Base-by-base conservation (phyloP, 2,113 vertebrate species). In the Lamprotornis superbus region DNA sequence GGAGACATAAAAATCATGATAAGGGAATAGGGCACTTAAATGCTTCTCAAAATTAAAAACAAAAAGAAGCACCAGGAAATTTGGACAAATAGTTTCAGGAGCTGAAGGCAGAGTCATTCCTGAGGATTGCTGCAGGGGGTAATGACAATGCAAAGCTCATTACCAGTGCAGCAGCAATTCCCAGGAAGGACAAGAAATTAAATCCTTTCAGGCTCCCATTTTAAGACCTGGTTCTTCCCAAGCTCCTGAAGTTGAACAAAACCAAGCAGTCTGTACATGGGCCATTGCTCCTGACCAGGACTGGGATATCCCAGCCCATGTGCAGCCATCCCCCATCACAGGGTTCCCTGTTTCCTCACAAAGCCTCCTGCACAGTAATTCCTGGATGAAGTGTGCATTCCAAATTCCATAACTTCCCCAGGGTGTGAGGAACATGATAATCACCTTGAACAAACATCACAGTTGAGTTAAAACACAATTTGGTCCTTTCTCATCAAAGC, bases 41-140 rank as follows among this genome's bases (percentile, higher is more conserved):
- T 91, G 65, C 37, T 71, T 55, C 83, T 90, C 84, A 80, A 84
- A 91, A 96, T 83, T 91, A 71, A 92, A 87, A 91, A 57, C 53
- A 56, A 88, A 19, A 53, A 31, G 20, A 84, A 85, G 57, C 27
- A 20, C 55, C 37, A 46, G 22, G 37, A 71, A 80, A 73, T 67
- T 40, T 93, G 84, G 63, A 70, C 47, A 78, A 93, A 65, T 14
- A 50, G 37, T 50, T 92, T 78, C 33, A 82, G 74, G 64, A 73
- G 35, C 81, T 83, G 6, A 68, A 74, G 35, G 42, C 76, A 83
- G 44, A 84, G 21, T 55, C 7, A 59, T 56, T 90, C 46, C 81
- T 46, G 90, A 71, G 69, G 77, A 83, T 90, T 82, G 81, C 50
- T 93, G 53, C 84, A 93, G 85, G 73, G n/a, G 35, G 15, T 57